A percentile compares a stretch with the other conserved stretches of the same genome.
phyloP scores from a whole-genome alignment of 2,113 vertebrate genomes.

The Thalassoma bifasciatum region DNA sequence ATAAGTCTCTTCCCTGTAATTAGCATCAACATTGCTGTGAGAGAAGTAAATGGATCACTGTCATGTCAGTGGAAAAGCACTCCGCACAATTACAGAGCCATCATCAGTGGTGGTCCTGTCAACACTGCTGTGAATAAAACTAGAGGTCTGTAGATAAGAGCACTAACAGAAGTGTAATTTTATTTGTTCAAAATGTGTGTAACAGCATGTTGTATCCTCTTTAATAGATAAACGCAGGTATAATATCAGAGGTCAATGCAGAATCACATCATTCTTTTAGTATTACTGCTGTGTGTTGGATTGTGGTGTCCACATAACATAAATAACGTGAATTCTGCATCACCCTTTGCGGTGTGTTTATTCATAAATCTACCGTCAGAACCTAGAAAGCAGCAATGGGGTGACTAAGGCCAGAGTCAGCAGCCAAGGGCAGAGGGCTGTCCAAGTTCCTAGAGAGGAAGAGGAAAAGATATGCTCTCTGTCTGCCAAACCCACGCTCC shows the following conservation, averaged over 20 bases:
- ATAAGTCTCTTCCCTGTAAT: slow-evolving; percentile 4
- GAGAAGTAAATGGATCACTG: slow-evolving; percentile 26
- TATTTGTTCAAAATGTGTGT: background rate
- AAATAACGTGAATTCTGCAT: background rate
- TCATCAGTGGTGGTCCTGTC: slow-evolving; percentile 27
- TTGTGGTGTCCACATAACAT: background rate
- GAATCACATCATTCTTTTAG: no score
- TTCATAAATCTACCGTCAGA: slow-evolving; percentile 38
- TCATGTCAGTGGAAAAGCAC: slow-evolving; percentile 40
- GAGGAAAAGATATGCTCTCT: slow-evolving; percentile 15
- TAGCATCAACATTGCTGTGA: slow-evolving; percentile 18
- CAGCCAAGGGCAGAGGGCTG: slow-evolving; percentile 20
- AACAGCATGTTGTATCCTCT: no score
- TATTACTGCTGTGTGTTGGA: background rate
- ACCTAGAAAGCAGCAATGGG: slow-evolving; percentile 60
- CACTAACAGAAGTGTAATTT: slow-evolving; percentile 4
- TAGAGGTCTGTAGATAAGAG: slow-evolving; percentile 10
- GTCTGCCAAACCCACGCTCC: slow-evolving; percentile 18
- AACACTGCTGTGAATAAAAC: background rate
- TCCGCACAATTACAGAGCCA: slow-evolving; percentile 33
- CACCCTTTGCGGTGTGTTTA: background rate
- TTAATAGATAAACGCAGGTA: no score
- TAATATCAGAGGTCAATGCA: no score
- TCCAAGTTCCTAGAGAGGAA: slow-evolving; percentile 41
- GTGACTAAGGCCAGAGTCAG: slow-evolving; percentile 8